phyloP scores from a whole-genome alignment of 2,113 vertebrate genomes.

The Sylvia atricapilla region DNA sequence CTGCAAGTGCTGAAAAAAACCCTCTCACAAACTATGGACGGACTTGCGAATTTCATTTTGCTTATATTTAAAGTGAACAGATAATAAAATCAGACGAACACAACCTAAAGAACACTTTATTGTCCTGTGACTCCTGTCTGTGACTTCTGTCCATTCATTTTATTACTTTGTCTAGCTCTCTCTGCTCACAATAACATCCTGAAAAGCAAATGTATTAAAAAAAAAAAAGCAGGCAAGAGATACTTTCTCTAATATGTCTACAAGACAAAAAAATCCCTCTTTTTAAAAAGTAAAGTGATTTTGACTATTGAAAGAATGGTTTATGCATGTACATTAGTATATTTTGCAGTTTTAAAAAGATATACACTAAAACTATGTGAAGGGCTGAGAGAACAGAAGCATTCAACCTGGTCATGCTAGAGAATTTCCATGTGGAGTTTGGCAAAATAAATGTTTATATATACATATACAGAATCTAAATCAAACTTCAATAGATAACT shows the following conservation, averaged over 20 bases:
- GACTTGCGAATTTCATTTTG: not conserved
- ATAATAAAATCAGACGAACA: not conserved
- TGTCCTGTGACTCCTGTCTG: not conserved
- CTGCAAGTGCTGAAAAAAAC: not conserved
- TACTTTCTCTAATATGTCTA: not conserved
- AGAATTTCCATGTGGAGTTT: not conserved
- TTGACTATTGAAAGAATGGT: not conserved
- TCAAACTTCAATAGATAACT: not conserved
- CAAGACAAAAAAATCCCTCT: not conserved
- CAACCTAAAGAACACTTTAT: not conserved
- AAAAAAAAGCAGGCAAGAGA: not conserved
- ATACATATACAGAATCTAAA: not conserved
- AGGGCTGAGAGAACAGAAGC: not conserved
- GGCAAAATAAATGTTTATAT: not conserved
- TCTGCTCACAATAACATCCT: not conserved
- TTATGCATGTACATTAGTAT: not conserved
- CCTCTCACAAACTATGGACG: fast-evolving
- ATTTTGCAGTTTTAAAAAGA: not conserved
- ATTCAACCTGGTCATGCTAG: not conserved
- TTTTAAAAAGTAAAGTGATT: not conserved
- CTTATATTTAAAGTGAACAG: not conserved
- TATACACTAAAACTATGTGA: not conserved
- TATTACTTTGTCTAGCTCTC: not conserved
- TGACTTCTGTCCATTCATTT: not conserved
- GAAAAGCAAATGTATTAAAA: not conserved